Evolutionary conservation across 2,888 invertebrate genomes (phyloP), one percentile per base, ranked within the genome.

Genomic region (Phalera bucephala): DNA sequence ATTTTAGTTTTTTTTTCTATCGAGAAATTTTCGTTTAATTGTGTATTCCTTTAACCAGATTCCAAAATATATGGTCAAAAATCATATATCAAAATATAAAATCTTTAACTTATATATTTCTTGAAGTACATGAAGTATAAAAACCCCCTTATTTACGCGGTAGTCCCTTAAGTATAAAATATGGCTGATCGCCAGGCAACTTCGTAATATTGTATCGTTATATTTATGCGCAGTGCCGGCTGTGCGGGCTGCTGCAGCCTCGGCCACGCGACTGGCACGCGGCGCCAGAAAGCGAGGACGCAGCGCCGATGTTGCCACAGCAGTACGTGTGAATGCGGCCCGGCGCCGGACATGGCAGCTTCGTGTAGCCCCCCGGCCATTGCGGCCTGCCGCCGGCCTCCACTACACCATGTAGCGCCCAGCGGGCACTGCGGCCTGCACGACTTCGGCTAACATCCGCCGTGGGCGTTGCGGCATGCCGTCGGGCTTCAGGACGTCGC

Each of bases 161-260:
- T n/a, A n/a, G n/a, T n/a, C n/a, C n/a, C n/a, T n/a, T n/a, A n/a
- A n/a, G n/a, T n/a, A n/a, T n/a, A n/a, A n/a, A n/a, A n/a, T n/a
- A n/a, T n/a, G n/a, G n/a, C n/a, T n/a, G n/a, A n/a, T n/a, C n/a
- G n/a, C n/a, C n/a, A n/a, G n/a, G n/a, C n/a, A n/a, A n/a, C n/a
- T n/a, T n/a, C n/a, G n/a, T n/a, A n/a, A n/a, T n/a, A n/a, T n/a
- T n/a, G n/a, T n/a, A n/a, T n/a, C n/a, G n/a, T n/a, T n/a, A n/a
- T n/a, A n/a, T n/a, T 17, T 17, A 5, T 3, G 3, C 5, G 17
- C 17, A 94, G 58, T 92, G 94, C 67, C 91, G 91, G 15, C 94
- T 95, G 71, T 95, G 94, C 80, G 96, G 96, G 4, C 73, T 95
- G 36, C 91, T 93, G 59, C 91, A 93, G 46, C 93, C 94, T 55